A percentile compares a stretch with the other conserved stretches of the same genome.
Evolutionary conservation across 2,888 invertebrate genomes (phyloP).

Genomic region (Platypus cylindrus): DNA sequence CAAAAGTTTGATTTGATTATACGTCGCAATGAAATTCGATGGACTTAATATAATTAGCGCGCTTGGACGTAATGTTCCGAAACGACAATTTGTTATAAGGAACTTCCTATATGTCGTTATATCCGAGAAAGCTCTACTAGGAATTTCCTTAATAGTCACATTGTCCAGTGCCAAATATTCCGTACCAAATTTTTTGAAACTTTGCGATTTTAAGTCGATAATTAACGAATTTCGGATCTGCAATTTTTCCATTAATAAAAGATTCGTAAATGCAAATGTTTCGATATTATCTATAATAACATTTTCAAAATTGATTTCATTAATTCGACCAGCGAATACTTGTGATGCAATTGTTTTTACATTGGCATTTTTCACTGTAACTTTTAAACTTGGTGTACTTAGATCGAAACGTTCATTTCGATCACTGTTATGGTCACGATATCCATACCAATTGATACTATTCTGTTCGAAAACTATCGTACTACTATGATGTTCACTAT

Average conservation of each 20-base stretch:
- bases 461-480: conserved; percentile 49
- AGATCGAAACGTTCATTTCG: conserved; percentile 25
- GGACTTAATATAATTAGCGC: conserved; percentile 56
- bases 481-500: conserved; percentile 41
- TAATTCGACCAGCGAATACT: conserved; percentile 59
- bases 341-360: conserved; percentile 38
- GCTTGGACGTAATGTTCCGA: conserved; percentile 51
- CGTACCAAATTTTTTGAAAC: conserved; percentile 68
- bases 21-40: conserved; percentile 47
- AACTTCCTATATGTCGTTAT: conserved; percentile 55
- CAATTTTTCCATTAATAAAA: conserved; percentile 42
- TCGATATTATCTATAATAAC: conserved; percentile 48
- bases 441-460: conserved; percentile 45
- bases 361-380: conserved; percentile 35
- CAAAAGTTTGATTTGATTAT: conserved; percentile 44
- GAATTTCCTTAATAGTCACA: conserved; percentile 45
- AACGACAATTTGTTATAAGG: conserved; percentile 49
- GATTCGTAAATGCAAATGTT: conserved; percentile 64
- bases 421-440: conserved; percentile 22
- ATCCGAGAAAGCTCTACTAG: conserved; percentile 62
- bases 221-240: conserved; percentile 49
- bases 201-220: conserved; percentile 51
- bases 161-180: conserved; percentile 51
- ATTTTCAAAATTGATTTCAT: conserved; percentile 51
- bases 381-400: conserved; percentile 29